A percentile compares a stretch with the other conserved stretches of the same genome.
Conservation (phyloP, 2,797 vertebrate genomes). For the Xerus rutilus region DNA sequence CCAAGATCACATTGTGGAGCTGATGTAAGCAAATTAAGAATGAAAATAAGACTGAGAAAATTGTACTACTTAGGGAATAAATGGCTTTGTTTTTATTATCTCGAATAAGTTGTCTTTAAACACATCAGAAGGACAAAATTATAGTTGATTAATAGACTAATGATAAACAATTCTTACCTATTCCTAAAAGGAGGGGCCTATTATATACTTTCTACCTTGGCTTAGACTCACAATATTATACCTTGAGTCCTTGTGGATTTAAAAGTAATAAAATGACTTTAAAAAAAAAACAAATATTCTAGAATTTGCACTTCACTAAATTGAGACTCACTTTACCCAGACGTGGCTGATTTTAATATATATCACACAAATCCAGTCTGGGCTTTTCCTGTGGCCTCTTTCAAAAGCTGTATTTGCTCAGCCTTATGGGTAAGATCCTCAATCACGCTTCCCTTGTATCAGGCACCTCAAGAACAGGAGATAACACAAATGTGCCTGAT, state of each 20-base stretch:
- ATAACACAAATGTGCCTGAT: conserved; percentile 73
- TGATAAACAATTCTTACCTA: conserved; percentile 47
- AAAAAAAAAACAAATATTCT: conserved; percentile 44
- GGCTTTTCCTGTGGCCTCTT: conserved; percentile 70
- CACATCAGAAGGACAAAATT: conserved; percentile 4
- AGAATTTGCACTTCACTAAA: conserved; percentile 29
- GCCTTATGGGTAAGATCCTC: conserved; percentile 83
- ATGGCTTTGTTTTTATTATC: conserved; percentile 26
- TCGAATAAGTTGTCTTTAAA: conserved; percentile 63
- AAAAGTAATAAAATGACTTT: conserved; percentile 47
- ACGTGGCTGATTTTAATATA: conserved; percentile 42
- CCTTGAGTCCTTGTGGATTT: neutral
- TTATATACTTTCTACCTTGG: neutral
- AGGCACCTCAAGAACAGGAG: conserved; percentile 77
- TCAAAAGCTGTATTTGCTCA: conserved; percentile 80
- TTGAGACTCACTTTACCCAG: neutral
- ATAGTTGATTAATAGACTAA: neutral
- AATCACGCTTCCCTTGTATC: conserved; percentile 77
- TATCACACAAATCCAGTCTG: conserved; percentile 1
- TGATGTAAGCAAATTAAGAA: conserved; percentile 65
- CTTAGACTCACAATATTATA: neutral
- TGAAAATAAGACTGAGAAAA: conserved; percentile 48
- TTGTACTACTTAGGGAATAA: neutral
- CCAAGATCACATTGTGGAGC: conserved; percentile 20
- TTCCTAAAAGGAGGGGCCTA: conserved; percentile 15